Evolutionary conservation across 2,113 vertebrate species (phyloP).

Genomic region (Marcusenius ussheri): DNA sequence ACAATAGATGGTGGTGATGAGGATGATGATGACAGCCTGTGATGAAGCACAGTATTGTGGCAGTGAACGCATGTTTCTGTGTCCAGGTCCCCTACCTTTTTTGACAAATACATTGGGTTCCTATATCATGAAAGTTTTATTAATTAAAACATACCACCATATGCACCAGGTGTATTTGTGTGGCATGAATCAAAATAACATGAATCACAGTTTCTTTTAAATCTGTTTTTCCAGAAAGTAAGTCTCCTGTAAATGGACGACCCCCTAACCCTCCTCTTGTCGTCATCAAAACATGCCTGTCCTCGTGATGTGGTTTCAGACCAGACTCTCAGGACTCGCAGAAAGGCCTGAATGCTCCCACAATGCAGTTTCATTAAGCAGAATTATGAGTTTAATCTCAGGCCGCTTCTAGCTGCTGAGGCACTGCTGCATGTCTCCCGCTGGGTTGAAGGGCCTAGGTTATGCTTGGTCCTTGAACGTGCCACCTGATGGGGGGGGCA

Average conservation of each 20-base stretch:
- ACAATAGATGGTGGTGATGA: neutral
- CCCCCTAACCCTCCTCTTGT: neutral
- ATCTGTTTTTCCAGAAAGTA: neutral
- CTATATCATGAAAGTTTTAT: neutral
- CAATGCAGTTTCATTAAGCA: slow-evolving; percentile 20
- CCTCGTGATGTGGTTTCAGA: neutral
- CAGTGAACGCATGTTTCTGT: neutral
- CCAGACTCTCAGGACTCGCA: neutral
- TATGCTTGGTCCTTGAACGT: neutral
- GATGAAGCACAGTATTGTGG: neutral
- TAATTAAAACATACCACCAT: neutral
- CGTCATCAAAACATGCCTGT: neutral
- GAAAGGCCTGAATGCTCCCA: slow-evolving; percentile 11
- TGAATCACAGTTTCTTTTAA: neutral
- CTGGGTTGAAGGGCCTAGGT: slow-evolving; percentile 6
- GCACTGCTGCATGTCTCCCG: neutral
- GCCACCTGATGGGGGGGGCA: slow-evolving; percentile 3
- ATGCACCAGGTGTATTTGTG: neutral
- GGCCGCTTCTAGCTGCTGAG: neutral
- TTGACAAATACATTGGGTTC: neutral
- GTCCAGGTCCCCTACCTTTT: neutral
- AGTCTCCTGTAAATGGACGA: neutral
- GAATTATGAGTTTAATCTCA: slow-evolving; percentile 23
- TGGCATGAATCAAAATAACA: neutral
- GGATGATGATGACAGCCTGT: neutral